Base-by-base conservation (phyloP, 1,140 invertebrate species). In the Zeugodacus cucurbitae region DNA sequence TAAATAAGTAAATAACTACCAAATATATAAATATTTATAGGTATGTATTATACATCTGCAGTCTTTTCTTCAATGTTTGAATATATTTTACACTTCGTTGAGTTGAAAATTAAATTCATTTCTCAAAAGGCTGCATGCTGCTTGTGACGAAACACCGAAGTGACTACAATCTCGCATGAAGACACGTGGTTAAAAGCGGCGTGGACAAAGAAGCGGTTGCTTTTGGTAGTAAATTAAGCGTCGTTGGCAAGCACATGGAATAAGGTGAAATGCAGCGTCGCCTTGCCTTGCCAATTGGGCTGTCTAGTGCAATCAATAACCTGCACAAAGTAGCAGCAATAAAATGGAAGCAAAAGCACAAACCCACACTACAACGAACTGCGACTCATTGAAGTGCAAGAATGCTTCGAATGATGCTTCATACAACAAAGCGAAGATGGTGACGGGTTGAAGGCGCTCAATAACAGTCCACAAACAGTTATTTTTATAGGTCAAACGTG, bases 21-120 rank as follows among this genome's bases (percentile, higher is more conserved):
- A 6, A 8, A 64, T 14, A 64, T n/a, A n/a, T n/a, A n/a, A n/a
- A n/a, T n/a, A n/a, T n/a, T n/a, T n/a, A n/a, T n/a, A n/a, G n/a
- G n/a, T n/a, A n/a, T n/a, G n/a, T n/a, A n/a, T 29, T 37, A 70
- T 37, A 4, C 37, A 37, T 82, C 48, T 29, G 8, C 17, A 22
- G n/a, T 11, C 64, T 82, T 70, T 48, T 48, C 41, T 48, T 82
- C 1, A 41, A 1, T 48, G 37, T 44, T 82, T 48, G 10, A 7
- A 48, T 54, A 48, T 48, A 82, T 82, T 82, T 82, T 48, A 11
- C 20, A 82, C 74, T 82, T 82, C 41, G n/a, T 82, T 82, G 74
- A 82, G 74, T 54, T 41, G 74, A 82, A 82, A 82, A 82, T 82
- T 82, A 48, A 82, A 82, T 82, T 82, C 26, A 82, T n/a, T n/a